Evolutionary conservation across 2,113 vertebrate genomes (phyloP), one percentile per base, ranked within the genome.

Genomic region (Lota lota): DNA sequence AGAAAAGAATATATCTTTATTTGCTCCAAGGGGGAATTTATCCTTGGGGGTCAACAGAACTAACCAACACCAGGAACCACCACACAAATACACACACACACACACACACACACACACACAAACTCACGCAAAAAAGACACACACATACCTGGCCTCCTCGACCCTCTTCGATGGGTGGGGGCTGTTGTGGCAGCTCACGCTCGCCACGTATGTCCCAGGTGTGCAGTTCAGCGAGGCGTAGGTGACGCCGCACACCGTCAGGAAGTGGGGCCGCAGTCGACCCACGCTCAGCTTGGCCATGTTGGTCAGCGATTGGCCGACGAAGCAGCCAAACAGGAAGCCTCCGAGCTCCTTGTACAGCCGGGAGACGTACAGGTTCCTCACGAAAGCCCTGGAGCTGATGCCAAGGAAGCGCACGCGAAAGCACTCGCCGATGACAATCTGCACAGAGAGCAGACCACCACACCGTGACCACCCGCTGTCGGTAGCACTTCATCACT

Each of bases 311-410:
- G 94, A 94, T 63, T 92, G 93, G 74, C 93, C 89, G 17, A 92
- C 71, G 20, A 85, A 85, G 0, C 79, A 86, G 2, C 93, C 93
- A 0, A 93, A 94, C 33, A 93, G 65, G 82, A 94, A 93, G 59
- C 91, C 86, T 21, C 93, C 92, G 59, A 93, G 81, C 79, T 94
- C 93, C 74, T 93, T 93, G 87, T 93, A 93, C 54, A 91, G 74
- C 22, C 84, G 56, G 3, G 85, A 85, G 28, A 87, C 64, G 0
- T 91, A 91, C 5, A 85, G 75, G 71, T 88, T 90, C 76, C 79
- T 78, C 5, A 87, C 18, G 0, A 87, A 79, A 24, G 85, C 72
- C 5, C 64, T 78, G 0, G 84, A 88, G 62, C 60, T 77, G 14
- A 84, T 71, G 7, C 66, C 56, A 5, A 67, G 76, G 68, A 59